Base-by-base conservation (phyloP, 2,113 vertebrate genomes). In the Hyla sarda region DNA sequence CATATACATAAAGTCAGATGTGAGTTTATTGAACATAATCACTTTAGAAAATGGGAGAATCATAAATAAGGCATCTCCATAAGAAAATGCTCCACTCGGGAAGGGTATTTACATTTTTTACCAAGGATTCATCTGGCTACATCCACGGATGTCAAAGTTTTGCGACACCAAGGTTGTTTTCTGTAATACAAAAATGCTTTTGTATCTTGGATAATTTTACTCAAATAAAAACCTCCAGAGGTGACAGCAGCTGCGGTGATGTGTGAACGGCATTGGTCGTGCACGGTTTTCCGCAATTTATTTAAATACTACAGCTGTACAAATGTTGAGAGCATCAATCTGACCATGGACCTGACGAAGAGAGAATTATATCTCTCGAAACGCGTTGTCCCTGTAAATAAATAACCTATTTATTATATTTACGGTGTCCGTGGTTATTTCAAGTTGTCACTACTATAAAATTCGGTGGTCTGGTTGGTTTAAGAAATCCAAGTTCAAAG, bases 11-110 rank as follows among this genome's bases (percentile, higher is more conserved):
- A 34, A 71, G 60, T 82, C 81, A 82, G 81, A 82, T 52, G 41
- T 83, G 23, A 58, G 74, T 58, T 74, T 84, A 84, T 84, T 74
- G 50, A 74, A 54, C 54, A 84, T 74, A 84, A 74, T 84, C 69
- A 56, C 37, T 84, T 84, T 73, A 41, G 32, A 74, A 84, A 74
- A 84, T 58, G n/a, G 71, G 75, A 74, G 62, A 74, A 45, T 60
- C 52, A 58, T 75, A 74, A 74, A 56, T 56, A 83, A 48, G 21
- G 25, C 5, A 17, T 74, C 52, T 60, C 37, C 17, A 45, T 73
- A 72, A 83, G 48, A 83, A 37, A 72, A 54, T 56, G 30, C 54
- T 72, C 50, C 23, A 30, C 65, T 56, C 11, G 56, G 56, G 37
- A 65, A 45, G 1, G 34, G 8, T 65, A 81, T 83, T 73, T 83